Evolutionary conservation across 2,797 vertebrate species (phyloP).

Genomic region (Lithobates pipiens): DNA sequence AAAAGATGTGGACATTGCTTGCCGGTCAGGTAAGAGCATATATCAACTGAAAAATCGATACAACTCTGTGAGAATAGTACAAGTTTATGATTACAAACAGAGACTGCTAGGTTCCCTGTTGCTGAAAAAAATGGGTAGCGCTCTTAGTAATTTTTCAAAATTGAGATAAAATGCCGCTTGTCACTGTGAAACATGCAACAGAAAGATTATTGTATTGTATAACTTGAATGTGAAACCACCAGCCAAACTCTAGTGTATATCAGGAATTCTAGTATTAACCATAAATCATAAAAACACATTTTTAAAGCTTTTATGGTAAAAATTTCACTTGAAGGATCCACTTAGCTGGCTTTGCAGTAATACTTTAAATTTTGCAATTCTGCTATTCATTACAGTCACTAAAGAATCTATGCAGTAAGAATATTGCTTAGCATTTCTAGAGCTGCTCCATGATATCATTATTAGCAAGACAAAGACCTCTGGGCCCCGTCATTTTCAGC

Average conservation of each 20-base stretch:
- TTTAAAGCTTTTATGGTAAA: neutral
- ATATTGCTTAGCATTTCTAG: neutral
- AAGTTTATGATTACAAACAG: conserved; percentile 54
- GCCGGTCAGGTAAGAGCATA: conserved; percentile 93
- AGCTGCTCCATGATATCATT: neutral
- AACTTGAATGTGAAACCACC: conserved; percentile 17
- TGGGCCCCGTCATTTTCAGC: neutral
- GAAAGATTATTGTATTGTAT: conserved; percentile 13
- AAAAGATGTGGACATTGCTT: conserved; percentile 99
- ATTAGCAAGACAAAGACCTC: neutral
- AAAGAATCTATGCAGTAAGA: neutral
- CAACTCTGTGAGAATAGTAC: conserved; percentile 33
- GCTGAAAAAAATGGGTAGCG: conserved; percentile 53
- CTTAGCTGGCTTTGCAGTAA: neutral
- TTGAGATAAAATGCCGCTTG: conserved; percentile 43
- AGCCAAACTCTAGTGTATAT: neutral
- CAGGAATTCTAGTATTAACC: neutral
- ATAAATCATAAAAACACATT: neutral
- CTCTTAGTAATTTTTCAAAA: conserved; percentile 58
- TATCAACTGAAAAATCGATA: conserved; percentile 60
- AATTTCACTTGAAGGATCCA: neutral
- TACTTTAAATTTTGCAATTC: neutral
- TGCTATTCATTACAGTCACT: neutral
- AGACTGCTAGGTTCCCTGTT: conserved; percentile 43
- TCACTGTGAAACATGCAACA: conserved; percentile 44